These are phyloP conservation scores for Cyphomyrmex costatus DNA, from an alignment of 1,140 invertebrate species.

Conservation along the genomic window DNA sequence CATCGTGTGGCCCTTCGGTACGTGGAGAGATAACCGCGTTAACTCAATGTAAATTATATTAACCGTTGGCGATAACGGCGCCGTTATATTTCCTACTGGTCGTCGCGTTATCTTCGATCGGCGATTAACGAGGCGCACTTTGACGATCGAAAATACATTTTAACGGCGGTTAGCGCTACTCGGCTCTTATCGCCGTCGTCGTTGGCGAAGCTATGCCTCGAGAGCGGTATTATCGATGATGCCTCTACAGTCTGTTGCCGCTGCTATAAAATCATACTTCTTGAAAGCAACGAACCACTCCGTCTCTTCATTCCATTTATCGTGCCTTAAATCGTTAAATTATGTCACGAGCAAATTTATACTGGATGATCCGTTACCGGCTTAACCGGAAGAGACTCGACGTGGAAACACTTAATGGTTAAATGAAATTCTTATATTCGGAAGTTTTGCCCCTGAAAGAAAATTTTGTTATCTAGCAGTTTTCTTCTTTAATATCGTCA, in stretches of 20 bases:
- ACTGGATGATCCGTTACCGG: neutral
- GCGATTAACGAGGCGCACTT: conserved; percentile 16
- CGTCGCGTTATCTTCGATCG: conserved; percentile 47
- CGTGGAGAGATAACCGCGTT: conserved; percentile 26
- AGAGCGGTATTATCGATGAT: conserved; percentile 16
- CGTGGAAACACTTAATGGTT: neutral
- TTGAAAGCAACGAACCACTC: neutral
- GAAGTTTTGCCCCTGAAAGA: neutral
- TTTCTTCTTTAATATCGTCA: neutral
- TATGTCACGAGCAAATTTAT: neutral
- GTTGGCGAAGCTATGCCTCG: neutral
- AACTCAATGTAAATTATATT: conserved; percentile 57
- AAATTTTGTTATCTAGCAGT: too few relatives aligned
- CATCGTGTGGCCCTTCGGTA: neutral
- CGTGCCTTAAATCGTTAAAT: neutral
- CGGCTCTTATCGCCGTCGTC: conserved; percentile 21
- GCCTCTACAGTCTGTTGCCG: neutral
- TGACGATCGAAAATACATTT: conserved; percentile 17
- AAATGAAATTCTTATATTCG: neutral
- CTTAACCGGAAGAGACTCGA: neutral
- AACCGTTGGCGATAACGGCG: conserved; percentile 27
- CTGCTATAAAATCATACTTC: neutral
- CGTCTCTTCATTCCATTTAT: neutral
- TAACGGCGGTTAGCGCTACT: conserved; percentile 21
- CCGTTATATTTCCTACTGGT: conserved; percentile 51